Evolutionary conservation across 1,140 invertebrate species (phyloP), one percentile per base, ranked within the genome.

Genomic region (Uloborus diversus): DNA sequence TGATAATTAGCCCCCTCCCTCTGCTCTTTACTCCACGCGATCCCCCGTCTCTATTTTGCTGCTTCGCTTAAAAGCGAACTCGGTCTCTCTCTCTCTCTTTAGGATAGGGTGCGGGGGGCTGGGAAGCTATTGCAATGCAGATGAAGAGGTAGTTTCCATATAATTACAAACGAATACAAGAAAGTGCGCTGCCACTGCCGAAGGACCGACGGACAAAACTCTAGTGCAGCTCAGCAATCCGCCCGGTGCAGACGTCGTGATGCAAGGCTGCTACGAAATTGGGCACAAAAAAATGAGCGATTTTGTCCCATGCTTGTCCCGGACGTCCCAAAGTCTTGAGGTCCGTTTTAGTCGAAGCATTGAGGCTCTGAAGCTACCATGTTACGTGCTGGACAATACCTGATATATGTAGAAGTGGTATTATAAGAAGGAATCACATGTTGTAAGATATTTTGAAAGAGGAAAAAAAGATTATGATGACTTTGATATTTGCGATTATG

Each of bases 141-240:
- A 81, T 81, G 79, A 81, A 81, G 69, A 69, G 53, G 61, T 81
- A 81, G 68, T 81, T 81, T 81, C 79, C 79, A 81, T 81, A 81
- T 81, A 81, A 81, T 81, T 81, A 81, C 69, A 81, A 81, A 81
- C 79, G 79, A 81, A 81, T 81, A 75, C 79, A 81, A 81, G 79
- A 81, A 81, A 81, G 73, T 78, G 73, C 73, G 73, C 73, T 51
- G 64, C 66, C 42, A 64, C n/a, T n/a, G n/a, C 37, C 20, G 23
- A 32, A 27, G 28, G 42, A 30, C 71, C 13, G 47, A 66, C 73
- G 73, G 73, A 66, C 73, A 70, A 53, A 75, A 75, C 37, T 57
- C 73, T 78, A 78, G 73, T 30, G 61, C 73, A 37, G 73, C 73
- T 78, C 73, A 32, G 47, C 73, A 56, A 66, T 27, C 73, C 59